Base-by-base conservation (phyloP, 2,888 invertebrate genomes). In the Drosophila buzzatii region DNA sequence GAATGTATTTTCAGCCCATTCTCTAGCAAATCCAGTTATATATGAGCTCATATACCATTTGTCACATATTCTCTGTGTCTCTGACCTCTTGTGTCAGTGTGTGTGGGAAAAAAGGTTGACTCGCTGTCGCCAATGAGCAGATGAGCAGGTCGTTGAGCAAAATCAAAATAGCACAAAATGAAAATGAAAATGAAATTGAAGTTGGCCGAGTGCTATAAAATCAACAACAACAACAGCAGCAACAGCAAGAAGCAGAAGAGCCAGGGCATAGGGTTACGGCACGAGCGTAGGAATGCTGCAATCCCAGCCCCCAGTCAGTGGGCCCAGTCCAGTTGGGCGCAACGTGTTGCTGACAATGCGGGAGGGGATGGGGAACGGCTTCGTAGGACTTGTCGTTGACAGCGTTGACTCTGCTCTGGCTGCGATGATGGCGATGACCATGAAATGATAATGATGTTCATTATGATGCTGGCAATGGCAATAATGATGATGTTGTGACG, bases 141-240 rank as follows among this genome's bases (percentile, higher is more conserved):
- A 69, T 64, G 73, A 73, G 63, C 69, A 62, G 74, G 73, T 65
- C 71, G 63, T 71, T 69, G 69, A 61, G 66, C 47, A 66, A 79
- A 79, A 79, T 73, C 79, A 79, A 79, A 79, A 79, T 74, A 76
- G 73, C 76, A 69, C 79, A 75, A 63, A 74, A 72, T 72, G 73
- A 70, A 78, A 71, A 75, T 76, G 55, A 55, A 55, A 57, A 44
- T 57, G 58, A 70, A 80, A 69, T 76, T 76, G 73, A 73, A 77
- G 77, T 73, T 77, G 77, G 61, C 60, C 65, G 71, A 75, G 58
- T 72, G 77, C 69, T 71, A 72, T 66, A 60, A 75, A 79, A 76
- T 76, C 76, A 63, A 62, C 74, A 78, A 18, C 62, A 76, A 42
- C 64, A 70, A 18, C 65, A 68, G 52, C 45, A 52, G 8, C 35